Evolutionary conservation across 2,888 invertebrate genomes (phyloP), one percentile per base, ranked within the genome.

Genomic region (Coronaproctus castanopsis): DNA sequence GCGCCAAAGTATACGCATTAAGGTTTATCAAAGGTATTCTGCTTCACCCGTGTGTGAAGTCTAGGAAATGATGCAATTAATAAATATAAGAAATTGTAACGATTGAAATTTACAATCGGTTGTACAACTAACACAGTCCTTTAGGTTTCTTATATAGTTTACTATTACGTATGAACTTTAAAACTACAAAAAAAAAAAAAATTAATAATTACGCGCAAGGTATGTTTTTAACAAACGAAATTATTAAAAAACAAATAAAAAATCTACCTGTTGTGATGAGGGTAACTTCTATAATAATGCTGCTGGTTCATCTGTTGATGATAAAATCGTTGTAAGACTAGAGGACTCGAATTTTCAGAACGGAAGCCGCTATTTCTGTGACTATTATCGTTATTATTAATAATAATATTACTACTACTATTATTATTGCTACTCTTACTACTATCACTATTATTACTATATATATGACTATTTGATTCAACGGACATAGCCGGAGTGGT

Each of bases 301-400:
- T 83, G 76, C 65, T 78, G 72, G n/a, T n/a, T n/a, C n/a, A n/a
- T n/a, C 70, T 85, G 85, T 68, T 85, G 85, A 70, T 85, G 85
- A 69, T 82, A 82, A 70, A 84, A 85, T 70, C 85, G 76, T 70
- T 85, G 85, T 65, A 85, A 74, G 61, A 85, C 82, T 70, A 85
- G 82, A 49, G 85, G 85, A 72, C 84, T 85, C 58, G 84, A 84
- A 73, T 83, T 85, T 63, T 83, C 83, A 52, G 79, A 79, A 61
- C 61, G 36, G 54, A 56, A 59, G 0, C 58, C 36, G 1, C 54
- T 56, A 24, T 59, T 55, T 50, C 14, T 36, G 14, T 59, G 52
- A 55, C 22, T 55, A 59, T 24, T 59, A 56, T 21, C 55, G 48
- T 52, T 51, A 20, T 52, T 59, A 51, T 59, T 59, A 21, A 21